Conservation (phyloP, 2,888 invertebrate genomes). For the Melikaiella ostensackeni region DNA sequence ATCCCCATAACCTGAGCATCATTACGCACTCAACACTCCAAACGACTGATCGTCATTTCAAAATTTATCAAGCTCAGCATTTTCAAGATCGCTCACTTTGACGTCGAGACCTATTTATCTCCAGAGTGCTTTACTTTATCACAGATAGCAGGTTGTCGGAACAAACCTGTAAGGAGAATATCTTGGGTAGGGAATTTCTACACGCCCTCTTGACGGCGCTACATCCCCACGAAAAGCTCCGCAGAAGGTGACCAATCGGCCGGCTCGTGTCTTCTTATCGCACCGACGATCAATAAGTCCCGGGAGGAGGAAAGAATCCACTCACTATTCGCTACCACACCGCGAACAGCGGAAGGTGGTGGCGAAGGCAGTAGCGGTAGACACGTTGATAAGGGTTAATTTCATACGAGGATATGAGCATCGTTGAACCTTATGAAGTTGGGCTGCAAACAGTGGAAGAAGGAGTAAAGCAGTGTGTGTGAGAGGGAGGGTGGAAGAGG, state of each 20-base stretch:
- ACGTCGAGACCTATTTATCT: constrained; percentile 11
- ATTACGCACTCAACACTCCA: neutral
- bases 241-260: constrained; percentile 71
- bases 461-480: constrained; percentile 45
- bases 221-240: constrained; percentile 51
- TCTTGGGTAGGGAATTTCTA: constrained; percentile 16
- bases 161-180: constrained; percentile 34
- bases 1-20: constrained; percentile 7
- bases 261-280: constrained; percentile 74
- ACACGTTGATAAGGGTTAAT: constrained; percentile 78
- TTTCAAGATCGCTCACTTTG: neutral
- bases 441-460: constrained; percentile 48
- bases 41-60: constrained; percentile 1
- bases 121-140: constrained; percentile 22
- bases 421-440: constrained; percentile 65
- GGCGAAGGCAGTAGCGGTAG: constrained; percentile 54
- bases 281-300: constrained; percentile 73
- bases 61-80: constrained; percentile 1
- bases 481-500: constrained; percentile 31
- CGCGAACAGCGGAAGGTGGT: constrained; percentile 56
- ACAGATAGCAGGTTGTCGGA: constrained; percentile 22
- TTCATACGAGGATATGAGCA: constrained; percentile 74
- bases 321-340: constrained; percentile 68
- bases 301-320: constrained; percentile 73
- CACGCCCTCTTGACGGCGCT: constrained; percentile 48